Conservation (phyloP, 2,888 invertebrate species). For the Lasioglossum vierecki region DNA sequence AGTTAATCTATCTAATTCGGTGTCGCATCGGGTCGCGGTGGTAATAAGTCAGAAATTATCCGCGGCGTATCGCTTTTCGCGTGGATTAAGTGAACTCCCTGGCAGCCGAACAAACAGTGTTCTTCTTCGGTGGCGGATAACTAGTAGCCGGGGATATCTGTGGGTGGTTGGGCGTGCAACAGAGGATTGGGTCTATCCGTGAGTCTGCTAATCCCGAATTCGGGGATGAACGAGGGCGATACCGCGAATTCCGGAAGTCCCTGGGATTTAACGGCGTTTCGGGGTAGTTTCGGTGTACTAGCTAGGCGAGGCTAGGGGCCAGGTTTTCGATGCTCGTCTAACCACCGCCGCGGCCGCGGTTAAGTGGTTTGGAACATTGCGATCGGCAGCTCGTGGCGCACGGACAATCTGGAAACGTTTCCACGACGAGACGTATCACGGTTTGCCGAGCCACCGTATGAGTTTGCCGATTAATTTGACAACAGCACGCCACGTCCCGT, state of each 20-base stretch:
- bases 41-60: constrained; percentile 66
- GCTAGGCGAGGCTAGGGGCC: constrained; percentile 13
- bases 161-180: not conserved
- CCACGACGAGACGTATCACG: constrained; percentile 52
- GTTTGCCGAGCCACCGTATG: constrained; percentile 53
- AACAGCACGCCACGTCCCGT: constrained; percentile 25
- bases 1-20: constrained; percentile 55
- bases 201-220: constrained; percentile 63
- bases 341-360: constrained; percentile 58
- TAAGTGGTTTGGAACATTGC: constrained; percentile 68
- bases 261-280: constrained; percentile 59
- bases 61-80: constrained; percentile 50
- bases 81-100: constrained; percentile 54
- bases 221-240: constrained; percentile 60
- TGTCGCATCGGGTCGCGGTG: constrained; percentile 24
- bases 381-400: constrained; percentile 63
- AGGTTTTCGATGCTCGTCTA: constrained; percentile 64
- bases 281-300: constrained; percentile 48
- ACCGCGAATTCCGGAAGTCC: constrained; percentile 68
- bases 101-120: constrained; percentile 39
- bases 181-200: not conserved
- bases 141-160: not conserved
- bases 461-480: constrained; percentile 64
- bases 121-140: not conserved
- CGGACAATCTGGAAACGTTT: constrained; percentile 62